Percentiles rank a stretch among this genome's conserved stretches.
phyloP scores from a whole-genome alignment of 1,140 invertebrate species.

The Drosophila fuyamai region DNA sequence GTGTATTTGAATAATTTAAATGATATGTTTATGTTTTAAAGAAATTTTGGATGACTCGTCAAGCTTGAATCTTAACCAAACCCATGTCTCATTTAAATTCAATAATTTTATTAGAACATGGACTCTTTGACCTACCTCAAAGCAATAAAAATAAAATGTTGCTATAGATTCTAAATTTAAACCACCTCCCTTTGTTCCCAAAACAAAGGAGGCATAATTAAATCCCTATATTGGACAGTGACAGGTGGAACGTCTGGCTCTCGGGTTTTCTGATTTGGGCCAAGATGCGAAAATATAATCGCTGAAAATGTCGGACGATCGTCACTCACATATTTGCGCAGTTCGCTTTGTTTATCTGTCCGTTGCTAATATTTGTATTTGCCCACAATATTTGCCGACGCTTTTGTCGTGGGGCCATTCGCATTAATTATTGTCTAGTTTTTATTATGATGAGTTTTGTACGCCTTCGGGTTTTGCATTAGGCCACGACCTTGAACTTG shows the following conservation, averaged over 20 bases:
- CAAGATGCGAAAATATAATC: slow-evolving; percentile 55
- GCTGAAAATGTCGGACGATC: slow-evolving; percentile 53
- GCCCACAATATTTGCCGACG: slow-evolving; percentile 59
- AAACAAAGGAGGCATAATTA: slow-evolving; percentile 15
- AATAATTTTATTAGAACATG: too few relatives aligned
- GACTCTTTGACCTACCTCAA: slow-evolving; percentile 13
- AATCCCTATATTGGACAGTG: slow-evolving; percentile 20
- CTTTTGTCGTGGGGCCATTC: slow-evolving; percentile 75
- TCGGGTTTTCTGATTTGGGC: slow-evolving; percentile 33
- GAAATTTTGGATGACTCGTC: too few relatives aligned
- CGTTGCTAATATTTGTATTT: slow-evolving; percentile 33
- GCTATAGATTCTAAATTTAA: slow-evolving; percentile 3
- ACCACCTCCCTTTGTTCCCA: slow-evolving; percentile 8
- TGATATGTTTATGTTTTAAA: too few relatives aligned
- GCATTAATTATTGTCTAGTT: slow-evolving; percentile 70
- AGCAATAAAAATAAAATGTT: too few relatives aligned
- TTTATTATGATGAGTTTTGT: slow-evolving; percentile 50
- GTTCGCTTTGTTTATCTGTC: slow-evolving; percentile 66
- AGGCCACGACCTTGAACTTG: slow-evolving; percentile 53
- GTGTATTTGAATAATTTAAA: too few relatives aligned
- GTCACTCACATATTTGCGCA: slow-evolving; percentile 64
- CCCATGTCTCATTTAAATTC: too few relatives aligned
- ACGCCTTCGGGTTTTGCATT: slow-evolving; percentile 28
- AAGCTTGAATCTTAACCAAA: too few relatives aligned
- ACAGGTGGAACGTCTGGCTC: slow-evolving; percentile 21